Evolutionary conservation across 1,140 invertebrate genomes (phyloP), one percentile per base, ranked within the genome.

Genomic region (Drosophila bifasciata): DNA sequence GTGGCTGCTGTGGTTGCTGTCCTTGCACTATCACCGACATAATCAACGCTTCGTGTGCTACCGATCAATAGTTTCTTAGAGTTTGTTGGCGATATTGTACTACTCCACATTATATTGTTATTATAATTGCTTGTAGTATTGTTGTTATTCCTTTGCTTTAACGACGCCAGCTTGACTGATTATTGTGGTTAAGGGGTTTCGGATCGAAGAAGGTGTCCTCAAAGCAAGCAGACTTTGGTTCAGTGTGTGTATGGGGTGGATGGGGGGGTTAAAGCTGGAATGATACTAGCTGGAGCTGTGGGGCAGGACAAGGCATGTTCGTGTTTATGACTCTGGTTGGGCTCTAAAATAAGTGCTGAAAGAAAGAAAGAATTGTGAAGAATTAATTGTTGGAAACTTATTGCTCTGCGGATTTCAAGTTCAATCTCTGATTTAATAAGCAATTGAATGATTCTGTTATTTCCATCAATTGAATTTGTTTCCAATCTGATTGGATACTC

Each of bases 101-200:
- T 88, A 86, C 88, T 91, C 90, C 90, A 91, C 90, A 91, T 91
- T 86, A 90, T 91, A 90, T 86, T 83, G 23, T 86, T 86, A 86
- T 86, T 81, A 11, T 86, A 86, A 78, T 88, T 86, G 83, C 83
- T 74, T 55, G 75, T 77, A 58, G 76, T 75, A 40, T 81, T 74
- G 40, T 81, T 81, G 61, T 74, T 77, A 74, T 73, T 73, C 17
- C 41, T 23, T 46, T 73, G 64, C 69, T 88, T 78, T 60, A 86
- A 78, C 63, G 81, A 86, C 81, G 77, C 81, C 81, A 86, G 83
- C 66, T 86, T 86, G 81, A 80, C 74, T 53, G 53, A 70, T 77
- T 78, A 60, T n/a, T 28, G 8, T 19, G n/a, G 9, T 21, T 36
- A 39, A 68, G 11, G 5, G 1, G 43, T 40, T 55, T 23, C 32